These are phyloP conservation scores for Pseudolaguvia tuberculata DNA, from an alignment of 2,113 vertebrate species.

Conservation along the genomic window DNA sequence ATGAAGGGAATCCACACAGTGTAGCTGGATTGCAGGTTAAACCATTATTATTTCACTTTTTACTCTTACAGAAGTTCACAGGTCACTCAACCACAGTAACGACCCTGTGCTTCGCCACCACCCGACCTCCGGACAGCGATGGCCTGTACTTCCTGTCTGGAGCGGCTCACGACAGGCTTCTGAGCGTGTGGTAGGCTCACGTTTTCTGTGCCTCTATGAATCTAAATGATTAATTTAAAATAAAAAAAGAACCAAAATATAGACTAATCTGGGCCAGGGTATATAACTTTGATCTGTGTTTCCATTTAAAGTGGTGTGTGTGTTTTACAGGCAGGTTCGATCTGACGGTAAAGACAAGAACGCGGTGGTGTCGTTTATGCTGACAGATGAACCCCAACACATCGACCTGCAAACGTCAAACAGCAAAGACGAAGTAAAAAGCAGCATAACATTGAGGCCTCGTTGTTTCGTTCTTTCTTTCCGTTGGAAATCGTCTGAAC, in stretches of 20 bases:
- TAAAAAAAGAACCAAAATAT: too few relatives aligned
- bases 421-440: conserved; percentile 86
- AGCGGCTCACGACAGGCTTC: conserved; percentile 85
- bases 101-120: conserved; percentile 84
- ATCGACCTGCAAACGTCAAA: conserved; percentile 82
- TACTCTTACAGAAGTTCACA: conserved; percentile 82
- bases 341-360: conserved; percentile 90
- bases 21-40: too few relatives aligned
- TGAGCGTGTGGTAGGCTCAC: conserved; percentile 88
- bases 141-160: conserved; percentile 95
- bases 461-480: too few relatives aligned
- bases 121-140: conserved; percentile 80
- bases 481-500: background rate
- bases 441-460: too few relatives aligned
- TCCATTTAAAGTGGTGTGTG: background rate
- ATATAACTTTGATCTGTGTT: background rate
- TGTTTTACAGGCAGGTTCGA: conserved; percentile 82
- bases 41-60: background rate
- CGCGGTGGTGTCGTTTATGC: conserved; percentile 87
- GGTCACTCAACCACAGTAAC: conserved; percentile 90
- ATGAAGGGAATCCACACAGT: too few relatives aligned
- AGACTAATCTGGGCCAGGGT: background rate
- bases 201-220: background rate
- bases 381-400: conserved; percentile 86
- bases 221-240: too few relatives aligned